Percentiles rank a stretch among this genome's conserved stretches.
These are phyloP conservation scores for Adelosebastes latens DNA, from an alignment of 2,797 vertebrate genomes.

Conservation along the genomic window DNA sequence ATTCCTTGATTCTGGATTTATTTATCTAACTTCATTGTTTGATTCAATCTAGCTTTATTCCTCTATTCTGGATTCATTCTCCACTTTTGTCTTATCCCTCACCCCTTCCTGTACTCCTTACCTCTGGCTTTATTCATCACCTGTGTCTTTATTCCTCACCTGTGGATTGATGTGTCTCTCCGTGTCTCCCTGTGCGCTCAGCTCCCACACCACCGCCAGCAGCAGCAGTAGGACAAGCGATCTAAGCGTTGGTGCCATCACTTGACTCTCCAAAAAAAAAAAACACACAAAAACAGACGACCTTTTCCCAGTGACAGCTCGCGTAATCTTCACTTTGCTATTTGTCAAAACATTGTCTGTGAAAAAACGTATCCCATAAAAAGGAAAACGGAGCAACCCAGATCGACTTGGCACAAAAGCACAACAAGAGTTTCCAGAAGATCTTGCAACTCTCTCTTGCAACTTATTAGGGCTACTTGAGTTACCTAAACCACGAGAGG, in stretches of 20 bases:
- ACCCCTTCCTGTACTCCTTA: too few relatives aligned
- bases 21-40: neutral
- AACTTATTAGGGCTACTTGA: neutral
- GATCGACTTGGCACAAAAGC: neutral
- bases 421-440: neutral
- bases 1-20: neutral
- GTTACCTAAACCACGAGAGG: conserved; percentile 13
- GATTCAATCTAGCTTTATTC: neutral
- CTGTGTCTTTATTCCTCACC: conserved; percentile 67
- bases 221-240: conserved; percentile 70
- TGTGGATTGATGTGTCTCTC: conserved; percentile 75
- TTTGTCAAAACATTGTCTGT: conserved; percentile 77
- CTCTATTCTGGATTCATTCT: neutral
- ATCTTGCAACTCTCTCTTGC: neutral
- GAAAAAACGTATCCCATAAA: conserved; percentile 1
- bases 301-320: conserved; percentile 3
- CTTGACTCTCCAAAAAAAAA: conserved; percentile 14
- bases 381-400: neutral
- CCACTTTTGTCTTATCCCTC: too few relatives aligned
- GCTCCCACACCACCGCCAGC: conserved; percentile 71
- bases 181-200: conserved; percentile 68
- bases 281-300: neutral
- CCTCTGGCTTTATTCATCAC: too few relatives aligned
- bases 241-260: conserved; percentile 73
- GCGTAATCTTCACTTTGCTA: conserved; percentile 17